Evolutionary conservation across 2,888 invertebrate species (phyloP), one percentile per base, ranked within the genome.

Genomic region (Cosmorhoe ocellata): DNA sequence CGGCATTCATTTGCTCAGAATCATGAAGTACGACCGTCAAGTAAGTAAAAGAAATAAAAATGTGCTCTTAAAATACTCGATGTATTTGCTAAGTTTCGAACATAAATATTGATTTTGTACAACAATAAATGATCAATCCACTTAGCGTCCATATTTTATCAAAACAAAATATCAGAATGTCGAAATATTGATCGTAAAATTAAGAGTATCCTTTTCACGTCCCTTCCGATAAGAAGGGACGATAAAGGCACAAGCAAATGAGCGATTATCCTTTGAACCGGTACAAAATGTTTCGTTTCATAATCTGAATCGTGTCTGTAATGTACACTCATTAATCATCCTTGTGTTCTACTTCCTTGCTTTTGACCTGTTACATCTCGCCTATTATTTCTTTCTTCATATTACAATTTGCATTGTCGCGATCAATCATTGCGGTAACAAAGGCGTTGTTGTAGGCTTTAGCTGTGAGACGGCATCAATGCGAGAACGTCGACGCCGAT

Each of bases 11-110:
- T 91, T 98, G 65, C 91, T 98, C 63, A 92, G 97, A 62, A 96
- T 97, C 90, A 94, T 98, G 90, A 96, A 97, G 73, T 98, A 97
- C 76, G 98, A 98, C 80, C 92, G 97, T 76, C 96, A 97, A 92
- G 95, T 95, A 74, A 85, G 83, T 70, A 40, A 26, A 28, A 33
- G 7, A 30, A 12, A n/a, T n/a, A n/a, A n/a, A n/a, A n/a, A n/a
- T n/a, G n/a, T n/a, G n/a, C n/a, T n/a, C n/a, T n/a, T n/a, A n/a
- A n/a, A n/a, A n/a, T n/a, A n/a, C n/a, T n/a, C n/a, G n/a, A n/a
- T n/a, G n/a, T n/a, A n/a, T n/a, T n/a, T n/a, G n/a, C n/a, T n/a
- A n/a, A n/a, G n/a, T n/a, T n/a, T n/a, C n/a, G n/a, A n/a, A n/a
- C n/a, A n/a, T n/a, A n/a, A n/a, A n/a, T n/a, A n/a, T n/a, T n/a